Conservation (phyloP, 2,888 invertebrate genomes). For the Cosmopolites sordidus region DNA sequence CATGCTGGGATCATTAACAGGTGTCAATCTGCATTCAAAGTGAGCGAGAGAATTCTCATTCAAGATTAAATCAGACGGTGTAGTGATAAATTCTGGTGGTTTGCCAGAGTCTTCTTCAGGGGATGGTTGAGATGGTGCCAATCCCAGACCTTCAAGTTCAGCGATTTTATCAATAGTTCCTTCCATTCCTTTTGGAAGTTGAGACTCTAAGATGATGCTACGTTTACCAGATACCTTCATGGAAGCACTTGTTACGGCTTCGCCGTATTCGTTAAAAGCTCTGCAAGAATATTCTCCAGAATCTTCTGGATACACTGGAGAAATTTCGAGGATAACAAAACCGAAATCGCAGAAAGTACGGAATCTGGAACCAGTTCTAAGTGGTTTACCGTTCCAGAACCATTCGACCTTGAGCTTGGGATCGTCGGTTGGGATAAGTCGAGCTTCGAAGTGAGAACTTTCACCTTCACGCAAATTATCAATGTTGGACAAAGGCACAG, state of each 20-base stretch:
- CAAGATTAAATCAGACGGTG: constrained; percentile 77
- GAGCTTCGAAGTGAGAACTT: constrained; percentile 86
- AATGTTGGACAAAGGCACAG: constrained; percentile 81
- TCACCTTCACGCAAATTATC: constrained; percentile 87
- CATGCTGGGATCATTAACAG: constrained; percentile 89
- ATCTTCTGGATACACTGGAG: constrained; percentile 95
- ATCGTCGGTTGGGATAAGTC: constrained; percentile 85
- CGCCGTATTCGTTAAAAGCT: constrained; percentile 83
- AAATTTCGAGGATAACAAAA: constrained; percentile 94
- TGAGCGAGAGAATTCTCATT: constrained; percentile 86
- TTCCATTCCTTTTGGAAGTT: constrained; percentile 89
- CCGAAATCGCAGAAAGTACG: constrained; percentile 98
- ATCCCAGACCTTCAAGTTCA: constrained; percentile 81
- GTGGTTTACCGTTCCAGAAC: constrained; percentile 90
- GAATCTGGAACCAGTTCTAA: constrained; percentile 86
- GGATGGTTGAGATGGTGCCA: constrained; percentile 60
- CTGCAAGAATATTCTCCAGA: constrained; percentile 88
- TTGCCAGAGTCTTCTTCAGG: constrained; percentile 80
- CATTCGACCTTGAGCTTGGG: constrained; percentile 88
- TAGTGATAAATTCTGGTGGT: constrained; percentile 86
- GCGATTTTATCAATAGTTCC: constrained; percentile 91
- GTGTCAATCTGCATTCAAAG: constrained; percentile 85
- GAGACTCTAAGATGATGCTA: constrained; percentile 87
- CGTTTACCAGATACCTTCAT: constrained; percentile 91
- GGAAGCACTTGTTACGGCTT: constrained; percentile 83